These are phyloP conservation scores for Arge pagana DNA, from an alignment of 2,888 invertebrate genomes.

Conservation along the genomic window DNA sequence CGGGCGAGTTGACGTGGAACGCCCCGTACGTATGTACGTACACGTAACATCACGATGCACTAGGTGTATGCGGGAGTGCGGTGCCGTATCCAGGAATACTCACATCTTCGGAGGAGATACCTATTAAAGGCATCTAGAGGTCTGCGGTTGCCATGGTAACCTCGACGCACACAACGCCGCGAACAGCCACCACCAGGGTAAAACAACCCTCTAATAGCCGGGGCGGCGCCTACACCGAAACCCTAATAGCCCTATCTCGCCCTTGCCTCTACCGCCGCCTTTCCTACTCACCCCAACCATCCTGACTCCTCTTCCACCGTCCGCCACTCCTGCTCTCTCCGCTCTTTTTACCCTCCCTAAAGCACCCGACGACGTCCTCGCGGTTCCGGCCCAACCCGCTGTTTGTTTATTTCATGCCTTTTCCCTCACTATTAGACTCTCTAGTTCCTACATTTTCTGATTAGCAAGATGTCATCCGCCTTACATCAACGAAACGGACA, in stretches of 20 bases:
- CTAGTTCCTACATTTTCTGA: slow-evolving; percentile 56
- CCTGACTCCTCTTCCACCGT: slow-evolving; percentile 19
- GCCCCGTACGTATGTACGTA: too few species aligned
- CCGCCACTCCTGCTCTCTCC: slow-evolving; percentile 14
- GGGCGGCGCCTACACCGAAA: slow-evolving; percentile 57
- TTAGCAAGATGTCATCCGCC: slow-evolving; percentile 51
- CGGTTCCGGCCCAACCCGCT: slow-evolving; percentile 37
- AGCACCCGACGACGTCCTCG: slow-evolving; percentile 6
- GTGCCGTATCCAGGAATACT: slow-evolving; percentile 16
- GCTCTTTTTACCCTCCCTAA: slow-evolving; percentile 18
- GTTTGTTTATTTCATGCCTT: slow-evolving; percentile 59
- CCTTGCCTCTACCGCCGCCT: slow-evolving; percentile 39
- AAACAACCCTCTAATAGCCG: slow-evolving; percentile 58
- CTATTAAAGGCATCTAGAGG: slow-evolving; percentile 55
- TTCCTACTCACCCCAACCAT: slow-evolving; percentile 35
- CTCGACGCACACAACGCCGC: slow-evolving; percentile 27
- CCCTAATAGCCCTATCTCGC: slow-evolving; percentile 57
- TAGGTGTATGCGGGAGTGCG: slow-evolving; percentile 15
- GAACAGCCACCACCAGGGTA: slow-evolving; percentile 36
- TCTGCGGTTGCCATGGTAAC: slow-evolving; percentile 55
- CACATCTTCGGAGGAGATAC: slow-evolving; percentile 41
- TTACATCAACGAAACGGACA: too few species aligned
- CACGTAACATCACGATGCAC: slow-evolving; percentile 1
- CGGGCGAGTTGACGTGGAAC: too few species aligned
- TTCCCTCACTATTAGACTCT: slow-evolving; percentile 58